phyloP scores from a whole-genome alignment of 2,888 invertebrate species.

The Trimorus sp. region DNA sequence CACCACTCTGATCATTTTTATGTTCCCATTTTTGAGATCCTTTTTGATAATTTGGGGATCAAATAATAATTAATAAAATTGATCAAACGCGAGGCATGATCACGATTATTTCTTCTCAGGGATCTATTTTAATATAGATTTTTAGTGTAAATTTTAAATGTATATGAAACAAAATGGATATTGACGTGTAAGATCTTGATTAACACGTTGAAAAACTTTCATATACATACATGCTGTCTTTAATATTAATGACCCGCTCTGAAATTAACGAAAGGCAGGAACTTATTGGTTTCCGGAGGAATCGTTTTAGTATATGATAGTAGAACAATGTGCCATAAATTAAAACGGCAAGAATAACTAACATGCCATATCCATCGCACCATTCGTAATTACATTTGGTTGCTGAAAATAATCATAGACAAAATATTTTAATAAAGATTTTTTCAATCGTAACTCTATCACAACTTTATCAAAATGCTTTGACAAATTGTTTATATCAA shows the following conservation, averaged over 20 bases:
- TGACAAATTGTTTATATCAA: too few relatives aligned
- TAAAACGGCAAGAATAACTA: slow-evolving; percentile 19
- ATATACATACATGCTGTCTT: not conserved
- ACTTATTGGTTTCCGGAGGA: slow-evolving; percentile 2
- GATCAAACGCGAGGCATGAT: too few relatives aligned
- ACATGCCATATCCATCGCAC: slow-evolving; percentile 37
- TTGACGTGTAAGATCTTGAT: not conserved
- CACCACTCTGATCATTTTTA: too few relatives aligned
- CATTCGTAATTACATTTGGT: slow-evolving; percentile 9
- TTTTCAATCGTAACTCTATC: not conserved
- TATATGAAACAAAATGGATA: too few relatives aligned
- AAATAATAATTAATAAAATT: too few relatives aligned
- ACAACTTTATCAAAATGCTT: too few relatives aligned
- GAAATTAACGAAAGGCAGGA: not conserved
- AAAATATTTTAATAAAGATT: not conserved
- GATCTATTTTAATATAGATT: too few relatives aligned
- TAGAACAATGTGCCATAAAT: slow-evolving; percentile 25
- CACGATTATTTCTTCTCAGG: too few relatives aligned
- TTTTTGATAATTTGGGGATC: too few relatives aligned
- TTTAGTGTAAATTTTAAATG: too few relatives aligned
- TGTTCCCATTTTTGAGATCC: too few relatives aligned
- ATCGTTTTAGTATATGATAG: slow-evolving; percentile 21
- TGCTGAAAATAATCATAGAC: slow-evolving; percentile 1
- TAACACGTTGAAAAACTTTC: not conserved
- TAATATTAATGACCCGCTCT: not conserved